Conservation (phyloP, 2,888 invertebrate species). For the Pristionchus mayeri region DNA sequence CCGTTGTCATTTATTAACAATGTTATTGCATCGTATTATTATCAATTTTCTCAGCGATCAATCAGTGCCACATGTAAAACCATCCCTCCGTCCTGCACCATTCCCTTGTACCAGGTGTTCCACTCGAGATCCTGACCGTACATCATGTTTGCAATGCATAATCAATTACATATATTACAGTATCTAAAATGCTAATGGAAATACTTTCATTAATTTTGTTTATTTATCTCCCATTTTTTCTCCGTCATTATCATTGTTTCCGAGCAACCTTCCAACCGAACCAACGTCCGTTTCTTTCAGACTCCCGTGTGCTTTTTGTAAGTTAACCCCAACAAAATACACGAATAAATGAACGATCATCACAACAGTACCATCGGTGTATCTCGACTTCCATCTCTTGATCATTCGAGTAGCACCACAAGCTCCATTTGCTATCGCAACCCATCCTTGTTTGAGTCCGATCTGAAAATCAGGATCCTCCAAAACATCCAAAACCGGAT, state of each 20-base stretch:
- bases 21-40: too few species aligned
- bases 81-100: neutral
- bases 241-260: too few species aligned
- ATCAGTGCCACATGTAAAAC: neutral
- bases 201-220: too few species aligned
- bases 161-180: neutral
- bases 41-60: neutral
- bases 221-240: too few species aligned
- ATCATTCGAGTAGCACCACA: neutral
- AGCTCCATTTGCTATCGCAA: neutral
- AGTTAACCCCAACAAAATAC: too few species aligned
- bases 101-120: neutral
- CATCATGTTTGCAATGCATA: neutral
- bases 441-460: conserved; percentile 8
- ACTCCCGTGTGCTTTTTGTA: too few species aligned
- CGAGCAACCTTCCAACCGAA: too few species aligned
- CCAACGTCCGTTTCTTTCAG: too few species aligned
- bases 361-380: conserved; percentile 3
- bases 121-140: neutral
- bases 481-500: too few species aligned
- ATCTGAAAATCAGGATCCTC: neutral
- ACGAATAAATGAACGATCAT: neutral
- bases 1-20: too few species aligned
- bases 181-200: too few species aligned
- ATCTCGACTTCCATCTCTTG: conserved; percentile 22